Percentiles rank a stretch among this genome's conserved stretches.
These are phyloP conservation scores for Epinephelus lanceolatus DNA, from an alignment of 2,113 vertebrate species.

Conservation along the genomic window DNA sequence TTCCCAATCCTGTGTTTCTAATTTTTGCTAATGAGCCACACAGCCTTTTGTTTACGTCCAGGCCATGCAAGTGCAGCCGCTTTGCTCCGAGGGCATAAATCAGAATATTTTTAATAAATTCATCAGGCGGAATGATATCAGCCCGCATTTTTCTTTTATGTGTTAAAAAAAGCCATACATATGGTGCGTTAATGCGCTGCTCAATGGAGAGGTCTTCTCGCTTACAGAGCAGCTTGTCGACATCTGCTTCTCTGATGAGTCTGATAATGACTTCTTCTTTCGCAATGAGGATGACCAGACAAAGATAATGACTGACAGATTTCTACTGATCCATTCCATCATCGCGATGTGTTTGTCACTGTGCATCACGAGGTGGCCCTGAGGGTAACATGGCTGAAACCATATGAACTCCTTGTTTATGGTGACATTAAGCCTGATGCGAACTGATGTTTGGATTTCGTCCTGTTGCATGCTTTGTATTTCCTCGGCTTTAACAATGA, in stretches of 20 bases:
- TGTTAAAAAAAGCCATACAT: slow-evolving; percentile 38
- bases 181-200: slow-evolving; percentile 65
- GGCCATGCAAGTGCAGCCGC: background rate
- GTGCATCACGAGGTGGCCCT: slow-evolving; percentile 27
- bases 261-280: slow-evolving; percentile 78
- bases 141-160: slow-evolving; percentile 36
- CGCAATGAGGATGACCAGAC: slow-evolving; percentile 69
- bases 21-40: background rate
- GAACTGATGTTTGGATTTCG: slow-evolving; percentile 23
- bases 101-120: slow-evolving; percentile 22
- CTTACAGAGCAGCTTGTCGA: slow-evolving; percentile 81
- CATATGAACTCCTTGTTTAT: slow-evolving; percentile 19
- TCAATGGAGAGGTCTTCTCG: slow-evolving; percentile 64
- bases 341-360: slow-evolving; percentile 25
- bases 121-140: slow-evolving; percentile 30
- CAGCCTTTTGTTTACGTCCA: slow-evolving; percentile 36
- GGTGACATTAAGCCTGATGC: slow-evolving; percentile 30
- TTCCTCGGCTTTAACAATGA: slow-evolving; percentile 15
- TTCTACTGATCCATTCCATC: slow-evolving; percentile 45
- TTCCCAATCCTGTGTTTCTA: background rate
- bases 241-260: slow-evolving; percentile 83
- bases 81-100: background rate
- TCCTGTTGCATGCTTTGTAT: slow-evolving; percentile 35
- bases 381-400: slow-evolving; percentile 42
- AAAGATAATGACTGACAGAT: slow-evolving; percentile 74